A percentile compares a stretch with the other conserved stretches of the same genome.
phyloP scores from a whole-genome alignment of 2,797 vertebrate species.

The Heteromormyrus szaboi region DNA sequence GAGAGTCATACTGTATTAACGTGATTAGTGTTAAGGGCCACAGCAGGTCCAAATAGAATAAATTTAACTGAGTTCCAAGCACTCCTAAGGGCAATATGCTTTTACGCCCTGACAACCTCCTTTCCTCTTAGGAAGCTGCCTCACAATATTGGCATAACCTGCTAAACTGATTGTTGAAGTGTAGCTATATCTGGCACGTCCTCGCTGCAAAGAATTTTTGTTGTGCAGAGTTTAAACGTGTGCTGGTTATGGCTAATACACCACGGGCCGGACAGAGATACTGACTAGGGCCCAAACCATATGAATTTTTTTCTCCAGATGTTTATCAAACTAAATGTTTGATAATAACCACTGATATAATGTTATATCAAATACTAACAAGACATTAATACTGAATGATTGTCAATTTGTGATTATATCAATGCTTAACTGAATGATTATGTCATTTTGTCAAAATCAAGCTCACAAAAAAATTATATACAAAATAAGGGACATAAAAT shows the following conservation, averaged over 20 bases:
- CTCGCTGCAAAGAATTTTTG: neutral
- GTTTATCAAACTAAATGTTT: neutral
- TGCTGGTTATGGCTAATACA: neutral
- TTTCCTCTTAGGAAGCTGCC: neutral
- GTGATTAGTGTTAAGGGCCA: neutral
- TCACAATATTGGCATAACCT: neutral
- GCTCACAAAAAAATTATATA: neutral
- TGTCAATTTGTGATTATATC: neutral
- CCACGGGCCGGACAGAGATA: neutral
- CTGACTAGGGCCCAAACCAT: neutral
- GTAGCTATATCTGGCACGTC: neutral
- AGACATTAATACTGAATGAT: neutral
- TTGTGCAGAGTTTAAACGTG: neutral
- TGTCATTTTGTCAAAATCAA: neutral
- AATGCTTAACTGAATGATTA: neutral
- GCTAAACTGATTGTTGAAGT: neutral
- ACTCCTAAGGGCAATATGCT: neutral
- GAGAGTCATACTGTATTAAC: neutral
- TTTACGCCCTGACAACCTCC: neutral
- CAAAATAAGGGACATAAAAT: neutral
- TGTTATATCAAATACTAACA: neutral
- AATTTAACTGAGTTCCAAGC: neutral
- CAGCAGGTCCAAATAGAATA: neutral
- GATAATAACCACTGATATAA: neutral
- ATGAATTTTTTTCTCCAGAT: neutral